Percentiles rank a stretch among this genome's conserved stretches.
Evolutionary conservation across 2,888 invertebrate genomes (phyloP).

Genomic region (Agrotis segetum): DNA sequence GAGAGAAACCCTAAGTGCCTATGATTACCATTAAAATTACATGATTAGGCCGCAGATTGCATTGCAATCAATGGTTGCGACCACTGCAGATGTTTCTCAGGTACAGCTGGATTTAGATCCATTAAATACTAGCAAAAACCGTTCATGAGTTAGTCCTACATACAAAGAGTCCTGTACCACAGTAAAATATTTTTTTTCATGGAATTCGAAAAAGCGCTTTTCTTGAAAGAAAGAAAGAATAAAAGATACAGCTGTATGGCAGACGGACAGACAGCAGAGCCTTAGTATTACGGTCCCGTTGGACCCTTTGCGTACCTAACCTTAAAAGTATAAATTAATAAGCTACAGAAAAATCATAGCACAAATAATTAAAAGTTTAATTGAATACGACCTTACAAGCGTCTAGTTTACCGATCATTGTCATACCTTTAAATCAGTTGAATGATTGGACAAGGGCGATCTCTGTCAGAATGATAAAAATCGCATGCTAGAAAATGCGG

Average conservation of each 20-base stretch:
- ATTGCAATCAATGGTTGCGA: constrained; percentile 47
- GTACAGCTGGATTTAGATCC: constrained; percentile 22
- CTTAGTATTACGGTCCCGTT: background rate
- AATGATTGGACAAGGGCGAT: constrained; percentile 34
- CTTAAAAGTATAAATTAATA: constrained; percentile 15
- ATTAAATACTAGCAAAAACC: constrained; percentile 14
- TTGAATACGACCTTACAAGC: constrained; percentile 19
- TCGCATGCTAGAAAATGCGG: constrained; percentile 12
- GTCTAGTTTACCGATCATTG: constrained; percentile 21
- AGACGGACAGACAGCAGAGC: background rate
- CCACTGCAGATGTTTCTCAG: constrained; percentile 33
- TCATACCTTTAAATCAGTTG: constrained; percentile 21
- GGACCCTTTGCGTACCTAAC: background rate
- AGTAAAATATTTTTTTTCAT: too few species aligned
- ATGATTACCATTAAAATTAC: constrained; percentile 56
- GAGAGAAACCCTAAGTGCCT: constrained; percentile 46
- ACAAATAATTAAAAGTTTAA: constrained; percentile 18
- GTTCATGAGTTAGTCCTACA: background rate
- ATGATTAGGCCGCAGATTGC: constrained; percentile 48
- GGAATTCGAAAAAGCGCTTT: too few species aligned
- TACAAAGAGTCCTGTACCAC: background rate
- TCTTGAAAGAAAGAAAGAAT: too few species aligned
- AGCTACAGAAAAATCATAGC: background rate
- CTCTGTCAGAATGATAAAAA: constrained; percentile 9
- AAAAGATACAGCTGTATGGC: background rate